Conservation (phyloP, 2,888 invertebrate genomes). For the Itoplectis maculator region DNA sequence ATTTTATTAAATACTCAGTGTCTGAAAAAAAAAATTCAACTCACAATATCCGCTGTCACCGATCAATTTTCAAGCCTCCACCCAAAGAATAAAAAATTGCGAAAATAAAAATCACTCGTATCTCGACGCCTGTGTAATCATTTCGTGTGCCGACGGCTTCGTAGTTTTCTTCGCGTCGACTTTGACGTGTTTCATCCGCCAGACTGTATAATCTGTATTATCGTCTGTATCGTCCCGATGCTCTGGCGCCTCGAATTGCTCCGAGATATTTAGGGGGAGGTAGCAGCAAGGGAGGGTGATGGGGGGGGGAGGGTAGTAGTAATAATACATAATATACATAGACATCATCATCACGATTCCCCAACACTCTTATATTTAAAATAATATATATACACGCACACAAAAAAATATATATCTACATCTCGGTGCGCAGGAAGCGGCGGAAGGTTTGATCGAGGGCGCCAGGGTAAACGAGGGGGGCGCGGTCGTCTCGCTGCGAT, state of each 20-base stretch:
- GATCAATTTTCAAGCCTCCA: neutral
- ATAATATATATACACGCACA: neutral
- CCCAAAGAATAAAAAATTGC: too few relatives aligned
- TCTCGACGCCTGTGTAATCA: too few relatives aligned
- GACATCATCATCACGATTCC: neutral
- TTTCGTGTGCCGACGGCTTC: neutral
- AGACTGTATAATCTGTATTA: neutral
- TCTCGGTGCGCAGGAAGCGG: neutral
- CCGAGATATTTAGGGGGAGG: constrained; percentile 39
- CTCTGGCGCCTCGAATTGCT: constrained; percentile 5
- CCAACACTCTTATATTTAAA: too few relatives aligned
- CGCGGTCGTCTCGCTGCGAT: constrained; percentile 60
- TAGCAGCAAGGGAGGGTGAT: neutral
- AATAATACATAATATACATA: neutral
- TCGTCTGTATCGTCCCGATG: too few relatives aligned
- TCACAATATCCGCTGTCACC: neutral
- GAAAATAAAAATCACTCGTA: too few relatives aligned
- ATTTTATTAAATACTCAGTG: too few relatives aligned
- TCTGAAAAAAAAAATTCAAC: too few relatives aligned
- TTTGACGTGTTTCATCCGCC: constrained; percentile 19
- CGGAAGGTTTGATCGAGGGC: constrained; percentile 56
- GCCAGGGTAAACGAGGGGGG: constrained; percentile 61
- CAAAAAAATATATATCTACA: neutral
- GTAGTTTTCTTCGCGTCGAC: constrained; percentile 24
- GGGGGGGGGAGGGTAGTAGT: too few relatives aligned